Evolutionary conservation across 2,888 invertebrate species (phyloP), one percentile per base, ranked within the genome.

Genomic region (Bugula neritina): DNA sequence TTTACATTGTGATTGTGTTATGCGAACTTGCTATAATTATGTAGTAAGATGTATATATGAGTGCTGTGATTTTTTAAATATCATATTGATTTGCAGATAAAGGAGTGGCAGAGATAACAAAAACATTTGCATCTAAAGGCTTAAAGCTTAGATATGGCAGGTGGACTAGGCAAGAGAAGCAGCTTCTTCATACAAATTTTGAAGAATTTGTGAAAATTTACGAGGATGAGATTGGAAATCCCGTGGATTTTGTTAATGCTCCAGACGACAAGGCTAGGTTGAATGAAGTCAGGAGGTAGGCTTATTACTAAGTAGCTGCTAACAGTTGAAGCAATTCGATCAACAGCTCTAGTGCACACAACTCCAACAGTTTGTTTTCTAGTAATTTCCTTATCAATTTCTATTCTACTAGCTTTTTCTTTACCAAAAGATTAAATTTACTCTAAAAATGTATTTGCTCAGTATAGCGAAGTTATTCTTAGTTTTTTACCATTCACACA

Each of bases 121-220:
- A 55, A n/a, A 5, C 21, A 25, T 55, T 63, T 31, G 31, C 3
- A 10, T 25, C 25, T 31, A 27, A 34, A 13, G 63, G 63, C 2
- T 34, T 63, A 10, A 5, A 63, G 27, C 21, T 63, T 25, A 27
- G 63, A 3, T 25, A 63, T 17, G 63, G 63, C 31, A 63, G 63
- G 31, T 63, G 63, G 63, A 63, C 63, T 29, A 31, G 27, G 10
- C 63, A 63, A 31, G 63, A 63, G 31, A 63, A 63, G 31, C 2
- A 27, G 10, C 34, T 29, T 25, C 31, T 63, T 13, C 21, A 63
- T 31, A 5, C 27, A 31, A 63, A 63, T 31, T 63, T 63, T 63
- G 29, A 63, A 5, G 27, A 34, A 13, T 63, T 63, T 63, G 63
- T 63, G 2, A 27, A 25, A 31, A 34, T 2, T 5, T 17, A 63